Evolutionary conservation across 2,113 vertebrate species (phyloP).

Genomic region (Paratilapia polleni): DNA sequence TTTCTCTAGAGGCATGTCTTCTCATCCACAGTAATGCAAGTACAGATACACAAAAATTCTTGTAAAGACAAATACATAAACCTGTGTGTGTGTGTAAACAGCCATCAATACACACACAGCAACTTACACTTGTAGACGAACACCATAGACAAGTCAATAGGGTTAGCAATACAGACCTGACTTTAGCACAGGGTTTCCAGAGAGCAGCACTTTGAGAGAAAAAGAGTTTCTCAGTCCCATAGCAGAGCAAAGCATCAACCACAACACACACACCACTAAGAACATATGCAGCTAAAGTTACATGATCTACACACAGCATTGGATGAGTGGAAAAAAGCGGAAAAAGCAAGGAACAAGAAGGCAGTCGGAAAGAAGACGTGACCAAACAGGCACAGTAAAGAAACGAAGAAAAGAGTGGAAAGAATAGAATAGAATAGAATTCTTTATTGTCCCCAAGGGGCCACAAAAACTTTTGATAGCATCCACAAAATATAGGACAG

Average conservation of each 20-base stretch:
- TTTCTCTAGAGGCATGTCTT: slow-evolving; percentile 26
- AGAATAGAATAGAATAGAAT: slow-evolving; percentile 83
- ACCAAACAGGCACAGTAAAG: slow-evolving; percentile 60
- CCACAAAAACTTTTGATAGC: slow-evolving; percentile 75
- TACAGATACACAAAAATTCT: slow-evolving; percentile 37
- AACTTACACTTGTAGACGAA: slow-evolving; percentile 56
- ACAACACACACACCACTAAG: slow-evolving; percentile 41
- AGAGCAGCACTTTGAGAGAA: slow-evolving; percentile 82
- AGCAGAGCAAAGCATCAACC: slow-evolving; percentile 65
- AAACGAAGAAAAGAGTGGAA: slow-evolving; percentile 74
- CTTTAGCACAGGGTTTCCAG: slow-evolving; percentile 82
- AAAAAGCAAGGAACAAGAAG: slow-evolving; percentile 36
- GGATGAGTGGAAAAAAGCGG: slow-evolving; percentile 17
- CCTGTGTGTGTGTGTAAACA: slow-evolving; percentile 35
- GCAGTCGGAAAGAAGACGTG: slow-evolving; percentile 49
- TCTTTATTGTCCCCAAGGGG: slow-evolving; percentile 82
- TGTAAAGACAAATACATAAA: slow-evolving; percentile 53
- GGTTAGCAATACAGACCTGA: slow-evolving; percentile 84
- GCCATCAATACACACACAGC: slow-evolving; percentile 48
- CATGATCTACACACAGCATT: slow-evolving; percentile 37
- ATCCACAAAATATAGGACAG: slow-evolving; percentile 82
- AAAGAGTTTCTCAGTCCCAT: slow-evolving; percentile 79
- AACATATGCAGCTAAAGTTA: slow-evolving; percentile 36
- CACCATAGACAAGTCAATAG: slow-evolving; percentile 59
- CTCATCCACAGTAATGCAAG: slow-evolving; percentile 67